phyloP scores from a whole-genome alignment of 1,140 invertebrate species.

The Drosophila lini region DNA sequence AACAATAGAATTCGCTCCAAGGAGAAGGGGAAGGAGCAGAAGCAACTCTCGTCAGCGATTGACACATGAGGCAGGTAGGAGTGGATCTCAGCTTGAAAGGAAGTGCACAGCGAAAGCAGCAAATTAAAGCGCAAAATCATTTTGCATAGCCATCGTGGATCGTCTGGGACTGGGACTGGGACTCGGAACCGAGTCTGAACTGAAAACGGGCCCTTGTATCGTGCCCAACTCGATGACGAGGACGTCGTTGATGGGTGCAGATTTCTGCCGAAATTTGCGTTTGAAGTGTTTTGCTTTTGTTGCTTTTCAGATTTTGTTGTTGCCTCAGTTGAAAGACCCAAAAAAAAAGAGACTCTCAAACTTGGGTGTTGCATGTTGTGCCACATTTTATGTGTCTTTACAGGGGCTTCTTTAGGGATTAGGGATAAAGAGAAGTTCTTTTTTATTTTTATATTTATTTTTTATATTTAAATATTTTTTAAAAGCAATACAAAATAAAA shows the following conservation, averaged over 20 bases:
- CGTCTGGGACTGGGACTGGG: slow-evolving; percentile 28
- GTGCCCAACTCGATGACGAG: slow-evolving; percentile 61
- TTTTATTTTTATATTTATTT: slow-evolving; percentile 18
- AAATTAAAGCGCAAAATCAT: slow-evolving; percentile 80
- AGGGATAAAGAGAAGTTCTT: neutral
- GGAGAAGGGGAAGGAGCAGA: slow-evolving; percentile 9
- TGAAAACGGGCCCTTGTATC: slow-evolving; percentile 55
- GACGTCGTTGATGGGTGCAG: slow-evolving; percentile 80
- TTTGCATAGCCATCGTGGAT: slow-evolving; percentile 69
- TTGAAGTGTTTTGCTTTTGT: slow-evolving; percentile 67
- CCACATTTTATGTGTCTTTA: neutral
- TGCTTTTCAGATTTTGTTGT: slow-evolving; percentile 45
- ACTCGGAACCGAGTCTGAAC: neutral
- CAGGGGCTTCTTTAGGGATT: neutral
- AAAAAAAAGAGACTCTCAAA: neutral
- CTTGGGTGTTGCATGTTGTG: slow-evolving; percentile 31
- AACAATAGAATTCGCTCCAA: slow-evolving; percentile 56
- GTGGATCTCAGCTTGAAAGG: slow-evolving; percentile 51
- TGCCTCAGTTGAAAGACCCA: slow-evolving; percentile 1
- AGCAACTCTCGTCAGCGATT: slow-evolving; percentile 42
- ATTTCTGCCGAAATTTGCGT: slow-evolving; percentile 83
- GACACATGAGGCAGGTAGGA: slow-evolving; percentile 69
- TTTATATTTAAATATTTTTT: neutral
- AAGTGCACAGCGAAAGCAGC: slow-evolving; percentile 79
- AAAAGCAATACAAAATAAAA: neutral